Evolutionary conservation across 2,797 vertebrate species (phyloP).

Genomic region (Neomorphus geoffroyi): DNA sequence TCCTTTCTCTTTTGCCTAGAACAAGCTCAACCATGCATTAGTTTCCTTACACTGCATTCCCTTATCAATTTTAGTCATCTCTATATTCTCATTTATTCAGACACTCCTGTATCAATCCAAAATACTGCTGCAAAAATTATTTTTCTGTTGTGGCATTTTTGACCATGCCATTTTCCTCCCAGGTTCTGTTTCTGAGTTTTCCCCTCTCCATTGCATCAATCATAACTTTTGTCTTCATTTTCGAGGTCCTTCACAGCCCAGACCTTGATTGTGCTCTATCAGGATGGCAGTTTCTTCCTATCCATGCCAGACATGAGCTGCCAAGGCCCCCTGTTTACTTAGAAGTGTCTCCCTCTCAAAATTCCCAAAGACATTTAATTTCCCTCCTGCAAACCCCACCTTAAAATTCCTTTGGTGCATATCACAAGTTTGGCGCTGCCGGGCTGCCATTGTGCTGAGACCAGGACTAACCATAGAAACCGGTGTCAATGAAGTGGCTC

Average conservation of each 20-base stretch:
- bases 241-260: neutral
- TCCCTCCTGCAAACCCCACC: neutral
- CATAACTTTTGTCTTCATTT: neutral
- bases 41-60: rapidly evolving
- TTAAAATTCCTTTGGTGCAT: neutral
- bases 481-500: rapidly evolving
- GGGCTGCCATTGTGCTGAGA: neutral
- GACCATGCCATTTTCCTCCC: neutral
- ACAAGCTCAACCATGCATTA: neutral
- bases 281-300: neutral
- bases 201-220: neutral
- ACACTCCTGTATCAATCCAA: neutral
- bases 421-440: rapidly evolving
- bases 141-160: neutral
- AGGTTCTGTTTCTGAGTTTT: neutral
- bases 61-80: neutral
- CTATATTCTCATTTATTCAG: neutral
- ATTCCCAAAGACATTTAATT: neutral
- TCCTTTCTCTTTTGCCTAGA: neutral
- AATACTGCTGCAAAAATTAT: neutral
- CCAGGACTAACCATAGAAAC: neutral
- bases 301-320: rapidly evolving
- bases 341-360: neutral
- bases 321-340: neutral
- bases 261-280: rapidly evolving